These are phyloP conservation scores for Operophtera brumata DNA, from an alignment of 2,888 invertebrate species.

Conservation along the genomic window DNA sequence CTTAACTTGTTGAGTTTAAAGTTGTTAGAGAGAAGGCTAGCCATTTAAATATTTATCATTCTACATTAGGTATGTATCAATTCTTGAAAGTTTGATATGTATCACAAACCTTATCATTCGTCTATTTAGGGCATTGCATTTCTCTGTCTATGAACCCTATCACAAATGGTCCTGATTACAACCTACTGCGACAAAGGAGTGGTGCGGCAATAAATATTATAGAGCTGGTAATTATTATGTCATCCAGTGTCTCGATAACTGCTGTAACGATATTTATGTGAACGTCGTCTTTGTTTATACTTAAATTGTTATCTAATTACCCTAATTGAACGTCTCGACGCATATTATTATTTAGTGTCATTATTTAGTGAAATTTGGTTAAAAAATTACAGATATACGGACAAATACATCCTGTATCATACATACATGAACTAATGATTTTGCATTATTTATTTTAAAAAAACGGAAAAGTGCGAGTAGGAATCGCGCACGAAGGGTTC, in stretches of 20 bases:
- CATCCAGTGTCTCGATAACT: conserved; percentile 9
- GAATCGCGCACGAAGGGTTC: too few relatives aligned
- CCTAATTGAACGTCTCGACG: neutral
- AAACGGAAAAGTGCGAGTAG: too few relatives aligned
- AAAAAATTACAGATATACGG: too few relatives aligned
- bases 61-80: too few relatives aligned
- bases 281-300: conserved; percentile 7
- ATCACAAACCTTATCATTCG: neutral
- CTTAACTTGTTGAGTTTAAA: too few relatives aligned
- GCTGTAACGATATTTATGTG: conserved; percentile 10
- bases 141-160: neutral
- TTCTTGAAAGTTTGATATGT: neutral
- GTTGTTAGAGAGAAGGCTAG: too few relatives aligned
- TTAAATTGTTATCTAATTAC: neutral
- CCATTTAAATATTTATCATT: too few relatives aligned
- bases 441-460: too few relatives aligned
- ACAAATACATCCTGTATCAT: too few relatives aligned
- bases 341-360: too few relatives aligned
- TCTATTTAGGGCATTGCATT: neutral
- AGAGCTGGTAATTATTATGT: conserved; percentile 7
- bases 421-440: too few relatives aligned
- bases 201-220: conserved; percentile 8
- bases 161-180: conserved; percentile 1
- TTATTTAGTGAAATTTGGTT: too few relatives aligned
- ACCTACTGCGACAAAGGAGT: conserved; percentile 9